These are phyloP conservation scores for Acronicta psi DNA, from an alignment of 2,888 invertebrate species.

Conservation along the genomic window DNA sequence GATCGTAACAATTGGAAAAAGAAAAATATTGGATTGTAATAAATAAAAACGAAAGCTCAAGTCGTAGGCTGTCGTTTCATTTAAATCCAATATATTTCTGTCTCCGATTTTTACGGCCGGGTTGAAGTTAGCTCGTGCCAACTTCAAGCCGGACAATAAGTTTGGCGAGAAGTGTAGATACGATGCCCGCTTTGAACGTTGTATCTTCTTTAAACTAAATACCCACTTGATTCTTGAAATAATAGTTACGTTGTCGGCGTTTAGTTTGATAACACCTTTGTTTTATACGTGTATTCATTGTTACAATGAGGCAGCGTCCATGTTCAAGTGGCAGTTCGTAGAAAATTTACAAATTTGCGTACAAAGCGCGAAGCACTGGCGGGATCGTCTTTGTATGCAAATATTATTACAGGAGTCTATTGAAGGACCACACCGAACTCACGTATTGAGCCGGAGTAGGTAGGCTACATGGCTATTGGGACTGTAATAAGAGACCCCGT, in stretches of 20 bases:
- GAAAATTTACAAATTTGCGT: conserved; percentile 79
- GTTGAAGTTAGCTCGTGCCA: too few species aligned
- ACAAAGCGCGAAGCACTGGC: conserved; percentile 75
- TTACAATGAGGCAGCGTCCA: conserved; percentile 31
- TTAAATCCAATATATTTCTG: too few species aligned
- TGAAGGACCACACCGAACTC: conserved; percentile 76
- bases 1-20: too few species aligned
- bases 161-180: too few species aligned
- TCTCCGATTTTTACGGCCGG: too few species aligned
- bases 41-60: too few species aligned
- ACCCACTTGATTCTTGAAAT: conserved; percentile 31
- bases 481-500: conserved; percentile 69
- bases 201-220: conserved; percentile 61
- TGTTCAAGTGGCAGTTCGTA: conserved; percentile 66
- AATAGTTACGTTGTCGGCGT: conserved; percentile 28
- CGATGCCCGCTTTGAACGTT: conserved; percentile 66
- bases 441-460: conserved; percentile 69
- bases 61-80: too few species aligned
- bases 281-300: conserved; percentile 41
- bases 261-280: conserved; percentile 39
- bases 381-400: conserved; percentile 83
- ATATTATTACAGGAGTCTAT: conserved; percentile 81
- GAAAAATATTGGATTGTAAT: too few species aligned
- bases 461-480: conserved; percentile 61
- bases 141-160: too few species aligned